These are phyloP conservation scores for Ranitomeya imitator DNA, from an alignment of 2,113 vertebrate species.

Conservation along the genomic window DNA sequence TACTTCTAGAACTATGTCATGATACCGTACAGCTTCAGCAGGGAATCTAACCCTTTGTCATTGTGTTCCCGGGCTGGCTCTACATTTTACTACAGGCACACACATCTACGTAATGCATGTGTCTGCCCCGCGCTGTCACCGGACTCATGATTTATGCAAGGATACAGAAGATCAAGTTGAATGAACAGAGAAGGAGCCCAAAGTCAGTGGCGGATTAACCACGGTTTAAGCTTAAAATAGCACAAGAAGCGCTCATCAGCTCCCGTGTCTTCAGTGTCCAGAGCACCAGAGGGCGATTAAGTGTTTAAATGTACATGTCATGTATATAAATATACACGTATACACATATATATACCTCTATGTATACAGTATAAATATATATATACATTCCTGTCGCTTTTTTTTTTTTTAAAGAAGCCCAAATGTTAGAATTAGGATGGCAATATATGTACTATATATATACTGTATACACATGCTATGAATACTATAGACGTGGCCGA, in stretches of 20 bases:
- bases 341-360: neutral
- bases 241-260: neutral
- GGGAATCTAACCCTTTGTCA: neutral
- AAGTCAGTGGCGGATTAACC: slow-evolving; percentile 44
- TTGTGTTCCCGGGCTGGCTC: neutral
- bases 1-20: neutral
- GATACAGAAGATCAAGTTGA: slow-evolving; percentile 49
- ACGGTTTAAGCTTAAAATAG: slow-evolving; percentile 53
- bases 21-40: neutral
- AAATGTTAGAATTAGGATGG: too few relatives aligned
- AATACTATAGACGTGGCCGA: too few relatives aligned
- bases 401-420: too few relatives aligned
- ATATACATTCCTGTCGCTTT: too few relatives aligned
- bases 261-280: slow-evolving; percentile 12
- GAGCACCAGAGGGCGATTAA: neutral
- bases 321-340: neutral
- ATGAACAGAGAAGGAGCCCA: slow-evolving; percentile 44
- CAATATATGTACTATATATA: too few relatives aligned
- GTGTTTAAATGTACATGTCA: neutral
- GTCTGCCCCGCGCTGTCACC: slow-evolving; percentile 20
- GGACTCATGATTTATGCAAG: slow-evolving; percentile 45
- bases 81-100: neutral
- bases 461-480: too few relatives aligned
- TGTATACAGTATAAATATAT: too few relatives aligned
- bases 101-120: slow-evolving; percentile 6